Evolutionary conservation across 2,888 invertebrate species (phyloP).

Genomic region (Cybosia mesomella): DNA sequence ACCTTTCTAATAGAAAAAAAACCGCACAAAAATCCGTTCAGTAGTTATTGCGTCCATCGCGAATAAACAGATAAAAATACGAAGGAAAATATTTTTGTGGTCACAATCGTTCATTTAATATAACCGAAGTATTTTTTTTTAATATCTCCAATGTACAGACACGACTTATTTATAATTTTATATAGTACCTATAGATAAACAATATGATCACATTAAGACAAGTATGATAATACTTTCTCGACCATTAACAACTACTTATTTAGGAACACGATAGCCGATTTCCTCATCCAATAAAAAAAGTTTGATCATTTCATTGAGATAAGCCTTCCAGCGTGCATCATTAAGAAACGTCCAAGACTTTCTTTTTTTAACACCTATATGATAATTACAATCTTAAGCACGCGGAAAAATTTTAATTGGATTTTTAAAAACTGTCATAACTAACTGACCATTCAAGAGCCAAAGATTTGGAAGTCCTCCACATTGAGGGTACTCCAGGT

Average conservation of each 20-base stretch:
- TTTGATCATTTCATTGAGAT: conserved; percentile 2
- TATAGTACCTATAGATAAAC: too few species aligned
- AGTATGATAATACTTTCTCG: conserved; percentile 7
- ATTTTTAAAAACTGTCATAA: conserved; percentile 10
- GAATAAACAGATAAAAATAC: too few species aligned
- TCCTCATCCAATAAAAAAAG: background rate
- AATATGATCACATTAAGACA: too few species aligned
- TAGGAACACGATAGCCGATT: background rate
- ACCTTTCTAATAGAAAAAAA: too few species aligned
- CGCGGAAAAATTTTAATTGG: conserved; percentile 5
- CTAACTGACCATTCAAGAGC: conserved; percentile 6
- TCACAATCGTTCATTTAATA: too few species aligned
- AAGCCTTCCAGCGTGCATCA: conserved; percentile 3
- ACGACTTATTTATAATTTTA: too few species aligned
- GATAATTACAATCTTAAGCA: conserved; percentile 6
- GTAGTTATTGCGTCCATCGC: too few species aligned
- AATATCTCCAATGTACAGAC: too few species aligned
- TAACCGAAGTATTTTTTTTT: too few species aligned
- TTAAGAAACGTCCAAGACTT: conserved; percentile 7
- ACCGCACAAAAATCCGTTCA: too few species aligned
- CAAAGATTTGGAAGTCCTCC: background rate
- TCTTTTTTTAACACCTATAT: conserved; percentile 1
- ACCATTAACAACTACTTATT: conserved; percentile 8
- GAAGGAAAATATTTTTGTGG: too few species aligned
- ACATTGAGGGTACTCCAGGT: background rate